Evolutionary conservation across 2,113 vertebrate species (phyloP), one percentile per base, ranked within the genome.

Genomic region (Urocynchramus pylzowi): DNA sequence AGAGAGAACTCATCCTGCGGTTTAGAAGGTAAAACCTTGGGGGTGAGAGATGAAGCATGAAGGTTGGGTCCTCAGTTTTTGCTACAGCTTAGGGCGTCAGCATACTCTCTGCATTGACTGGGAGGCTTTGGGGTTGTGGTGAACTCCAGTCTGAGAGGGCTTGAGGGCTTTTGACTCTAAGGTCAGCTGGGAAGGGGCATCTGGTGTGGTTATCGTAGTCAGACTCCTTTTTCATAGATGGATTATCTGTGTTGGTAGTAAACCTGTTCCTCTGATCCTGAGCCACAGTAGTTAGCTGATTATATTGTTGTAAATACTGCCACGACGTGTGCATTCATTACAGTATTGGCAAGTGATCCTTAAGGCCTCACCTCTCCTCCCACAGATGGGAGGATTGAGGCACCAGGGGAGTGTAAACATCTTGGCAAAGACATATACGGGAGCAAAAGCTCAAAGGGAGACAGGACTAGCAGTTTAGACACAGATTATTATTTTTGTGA

Each of bases 91-190:
- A 10, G 11, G 27, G 27, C 0, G 0, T 71, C 33, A 14, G 27
- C 0, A 0, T 27, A 2, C 5, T 71, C 28, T 56, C 18, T 54
- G 39, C 1, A 0, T 54, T 35, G 76, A 31, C 30, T 3, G n/a
- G 14, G 13, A 37, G 56, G 33, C 35, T 86, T 84, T 7, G 13
- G 24, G 50, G 16, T 49, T 78, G 56, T 54, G 56, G 6, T 14
- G 20, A 13, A 1, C 49, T 75, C 42, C 61, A 37, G 16, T 37
- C 20, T 4, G 13, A 50, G 23, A 47, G 9, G 8, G 14, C 33
- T 56, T 33, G 57, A 59, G 54, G 21, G 54, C 37, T 86, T 89
- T 74, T 52, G 17, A 20, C 41, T 89, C 39, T 0, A 0, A 4
- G 20, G 14, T 70, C 42, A 16, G 4, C 54, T 78, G 26, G 28